Evolutionary conservation across 2,113 vertebrate species (phyloP), one percentile per base, ranked within the genome.

Genomic region (Macrotis lagotis): DNA sequence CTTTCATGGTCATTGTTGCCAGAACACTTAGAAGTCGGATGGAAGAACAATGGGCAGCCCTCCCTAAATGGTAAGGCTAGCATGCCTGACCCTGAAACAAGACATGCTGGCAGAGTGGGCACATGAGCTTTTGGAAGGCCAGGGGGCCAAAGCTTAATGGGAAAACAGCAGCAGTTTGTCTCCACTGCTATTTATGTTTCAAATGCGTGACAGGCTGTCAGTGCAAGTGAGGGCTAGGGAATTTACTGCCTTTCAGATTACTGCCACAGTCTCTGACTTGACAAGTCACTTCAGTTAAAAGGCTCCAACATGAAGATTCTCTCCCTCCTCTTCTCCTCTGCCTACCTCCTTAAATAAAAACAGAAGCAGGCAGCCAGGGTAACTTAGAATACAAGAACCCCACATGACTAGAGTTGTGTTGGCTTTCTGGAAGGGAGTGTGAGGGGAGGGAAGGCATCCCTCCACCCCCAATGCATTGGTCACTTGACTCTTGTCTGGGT

Each of bases 131-230:
- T 97, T 96, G 96, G 97, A 95, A 98, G 98, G 96, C 96, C 97
- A 98, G 97, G 97, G 98, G 98, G 98, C 98, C 98, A 98, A 98
- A 98, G 97, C 97, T 98, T 98, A 98, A 98, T 98, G 98, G 97
- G 98, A 98, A 99, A 98, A 98, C 98, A 98, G 98, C 98, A 98
- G 97, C 92, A 92, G 98, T 98, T 98, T 98, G 98, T 99, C 98
- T 98, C 98, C 97, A 97, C 96, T 92, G 96, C 97, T 98, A 98
- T 99, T 98, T 98, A 98, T 98, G 97, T 98, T 99, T 98, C 98
- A 98, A 98, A 97, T 49, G 93, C 97, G 95, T 97, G 98, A 98
- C 98, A 99, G 98, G 97, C 96, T 98, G 98, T 98, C 98, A 98
- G 96, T 96, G 96, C 94, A 97, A 98, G 97, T 96, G 98, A 98